Evolutionary conservation across 2,888 invertebrate genomes (phyloP).

Genomic region (Lithophane leautieri): DNA sequence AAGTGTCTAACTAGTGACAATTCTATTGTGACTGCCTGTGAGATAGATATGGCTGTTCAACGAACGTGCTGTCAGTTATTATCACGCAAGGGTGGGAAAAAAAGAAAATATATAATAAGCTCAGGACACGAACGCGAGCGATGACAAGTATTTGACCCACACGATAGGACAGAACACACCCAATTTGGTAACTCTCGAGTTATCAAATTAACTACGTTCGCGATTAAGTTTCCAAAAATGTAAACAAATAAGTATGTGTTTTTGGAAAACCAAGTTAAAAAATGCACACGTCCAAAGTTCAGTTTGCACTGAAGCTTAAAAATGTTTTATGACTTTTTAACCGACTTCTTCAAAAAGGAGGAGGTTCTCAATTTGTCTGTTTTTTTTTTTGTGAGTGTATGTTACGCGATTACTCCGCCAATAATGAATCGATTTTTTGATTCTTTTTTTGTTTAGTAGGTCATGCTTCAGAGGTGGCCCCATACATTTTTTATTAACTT

Average conservation of each 20-base stretch:
- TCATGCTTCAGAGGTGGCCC: too few relatives aligned
- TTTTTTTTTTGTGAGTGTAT: too few relatives aligned
- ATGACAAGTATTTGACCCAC: constrained; percentile 1
- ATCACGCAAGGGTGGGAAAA: neutral
- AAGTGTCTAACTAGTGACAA: constrained; percentile 16
- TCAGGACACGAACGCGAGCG: neutral
- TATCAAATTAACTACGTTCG: too few relatives aligned
- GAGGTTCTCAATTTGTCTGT: too few relatives aligned
- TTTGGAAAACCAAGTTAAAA: neutral
- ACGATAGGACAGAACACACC: neutral
- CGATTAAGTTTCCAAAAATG: neutral
- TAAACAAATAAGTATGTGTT: neutral
- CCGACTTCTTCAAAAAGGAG: too few relatives aligned
- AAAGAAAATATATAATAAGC: neutral
- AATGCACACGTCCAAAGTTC: neutral
- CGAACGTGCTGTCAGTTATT: neutral
- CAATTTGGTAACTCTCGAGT: neutral
- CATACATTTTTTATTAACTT: too few relatives aligned
- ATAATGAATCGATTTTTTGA: too few relatives aligned
- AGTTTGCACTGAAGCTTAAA: too few relatives aligned
- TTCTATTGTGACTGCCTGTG: constrained; percentile 23
- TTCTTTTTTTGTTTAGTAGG: too few relatives aligned
- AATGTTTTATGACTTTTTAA: too few relatives aligned
- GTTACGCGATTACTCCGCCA: too few relatives aligned
- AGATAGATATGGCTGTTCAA: neutral